Base-by-base conservation (phyloP, 2,113 vertebrate genomes). In the Piaya cayana region DNA sequence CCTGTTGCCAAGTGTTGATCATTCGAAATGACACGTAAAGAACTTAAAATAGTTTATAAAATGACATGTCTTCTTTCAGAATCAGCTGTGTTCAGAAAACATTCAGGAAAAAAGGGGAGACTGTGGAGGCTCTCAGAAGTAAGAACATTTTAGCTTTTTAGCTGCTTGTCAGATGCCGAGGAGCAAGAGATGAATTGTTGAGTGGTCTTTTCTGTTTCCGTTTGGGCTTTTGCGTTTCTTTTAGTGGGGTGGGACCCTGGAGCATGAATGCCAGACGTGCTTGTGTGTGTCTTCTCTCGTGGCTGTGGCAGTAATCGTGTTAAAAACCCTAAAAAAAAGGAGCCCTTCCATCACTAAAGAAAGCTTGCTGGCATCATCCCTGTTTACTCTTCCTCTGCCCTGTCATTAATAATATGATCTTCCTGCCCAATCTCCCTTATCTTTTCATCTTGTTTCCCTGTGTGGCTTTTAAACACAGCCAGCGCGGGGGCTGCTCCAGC, bases 111-210 rank as follows among this genome's bases (percentile, higher is more conserved):
- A 99, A 98, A 93, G 98, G 98, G 92, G 97, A 95, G 87, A 97
- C 96, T n/a, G 98, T 99, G 95, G 99, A 99, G 88, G 99, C 99
- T 89, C 97, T 99, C 90, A 98, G 99, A 98, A 99, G 99, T 99
- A 96, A 98, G 96, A 96, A 76, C 62, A 21, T 39, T 95, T 55
- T 65, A 59, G 59, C 53, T 69, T 94, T 93, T 72, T 37, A 79
- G 90, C 69, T 47, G 34, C 86, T 88, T 43, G 1, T 30, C 25
- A 37, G 63, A 4, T 39, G 47, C 82, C 39, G 64, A 71, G 90
- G 64, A 86, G 86, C 82, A n/a, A 26, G 13, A 25, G 67, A 72
- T 80, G 81, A 50, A 29, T 6, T 67, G 78, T 43, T 71, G 85
- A 83, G 85, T 55, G 82, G 8, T 30, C 14, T 75, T 72, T 75